A percentile compares a stretch with the other conserved stretches of the same genome.
Conservation (phyloP, 1,140 invertebrate species). For the Ceratoteleas bidentatus region DNA sequence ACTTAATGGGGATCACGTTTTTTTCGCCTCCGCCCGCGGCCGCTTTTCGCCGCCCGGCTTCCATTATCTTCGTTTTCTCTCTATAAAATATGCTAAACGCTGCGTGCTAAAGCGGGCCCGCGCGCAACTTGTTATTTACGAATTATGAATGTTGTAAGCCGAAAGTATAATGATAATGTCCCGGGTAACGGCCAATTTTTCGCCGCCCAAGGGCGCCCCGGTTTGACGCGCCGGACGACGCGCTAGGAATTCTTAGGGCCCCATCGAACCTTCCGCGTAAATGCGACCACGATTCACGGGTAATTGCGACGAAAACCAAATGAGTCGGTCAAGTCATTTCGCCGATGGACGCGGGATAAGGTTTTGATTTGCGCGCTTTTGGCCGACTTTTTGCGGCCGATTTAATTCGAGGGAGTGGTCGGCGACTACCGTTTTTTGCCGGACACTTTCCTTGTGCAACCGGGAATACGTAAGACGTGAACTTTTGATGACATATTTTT, state of each 20-base stretch:
- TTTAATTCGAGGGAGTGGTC: no score
- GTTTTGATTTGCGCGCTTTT: no score
- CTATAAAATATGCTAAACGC: constrained; percentile 68
- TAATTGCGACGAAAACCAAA: constrained; percentile 21
- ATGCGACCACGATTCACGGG: constrained; percentile 31
- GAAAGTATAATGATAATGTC: constrained; percentile 60
- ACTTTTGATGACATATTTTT: no score
- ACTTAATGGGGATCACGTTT: constrained; percentile 42
- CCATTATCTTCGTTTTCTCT: constrained; percentile 56
- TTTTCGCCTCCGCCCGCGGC: constrained; percentile 3
- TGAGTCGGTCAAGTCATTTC: no score
- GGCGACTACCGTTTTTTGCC: no score
- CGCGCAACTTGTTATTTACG: constrained; percentile 62
- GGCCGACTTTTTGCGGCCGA: no score
- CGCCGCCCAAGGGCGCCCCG: constrained; percentile 48
- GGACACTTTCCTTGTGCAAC: no score
- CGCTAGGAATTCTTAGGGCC: constrained; percentile 65
- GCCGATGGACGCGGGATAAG: no score
- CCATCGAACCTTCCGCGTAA: constrained; percentile 61
- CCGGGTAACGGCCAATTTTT: constrained; percentile 54
- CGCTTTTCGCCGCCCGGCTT: constrained; percentile 16
- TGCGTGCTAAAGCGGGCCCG: constrained; percentile 52
- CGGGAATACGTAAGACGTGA: no score
- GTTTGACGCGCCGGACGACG: constrained; percentile 59
- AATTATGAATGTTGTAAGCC: constrained; percentile 65